Evolutionary conservation across 2,888 invertebrate genomes (phyloP), one percentile per base, ranked within the genome.

Genomic region (Drosophila maculinotata): DNA sequence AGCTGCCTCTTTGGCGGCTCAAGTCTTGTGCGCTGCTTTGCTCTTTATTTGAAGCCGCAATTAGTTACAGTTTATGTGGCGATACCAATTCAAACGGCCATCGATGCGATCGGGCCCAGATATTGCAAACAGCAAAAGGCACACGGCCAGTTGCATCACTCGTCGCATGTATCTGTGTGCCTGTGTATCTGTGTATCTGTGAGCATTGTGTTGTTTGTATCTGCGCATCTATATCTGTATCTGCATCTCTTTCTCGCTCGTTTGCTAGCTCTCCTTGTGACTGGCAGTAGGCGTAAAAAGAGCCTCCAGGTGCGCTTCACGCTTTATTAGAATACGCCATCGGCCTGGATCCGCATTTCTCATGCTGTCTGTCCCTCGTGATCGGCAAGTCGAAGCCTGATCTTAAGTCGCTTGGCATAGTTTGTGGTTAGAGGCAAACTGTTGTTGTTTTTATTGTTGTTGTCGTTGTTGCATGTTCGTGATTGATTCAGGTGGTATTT

Each of bases 281-380:
- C 38, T 41, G 57, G 65, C 69, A 81, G 82, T 79, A 78, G 80
- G 89, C 84, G 80, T 74, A 65, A 76, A 83, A 75, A 81, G 62
- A 66, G 91, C 90, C 91, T 89, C 91, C 90, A 90, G 90, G 90
- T 91, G 91, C 89, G 90, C 90, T 90, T 90, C 91, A 91, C 89
- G 90, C 86, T 90, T 86, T 86, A 90, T 90, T 87, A 90, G 88
- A 90, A 90, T 89, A 81, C 68, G 77, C 69, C 63, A 71, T 28
- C 58, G 67, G 78, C 58, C 38, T 45, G 45, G 30, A 51, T 45
- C 28, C 51, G 30, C 45, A 35, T 35, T 58, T 49, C 53, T 56
- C 52, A 59, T 41, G 36, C 56, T 62, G 63, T 56, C 35, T 15
- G 15, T 36, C 28, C 28, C n/a, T 20, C 20, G 20, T 20, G 20